phyloP scores from a whole-genome alignment of 2,797 vertebrate species.

The Girardinus metallicus region DNA sequence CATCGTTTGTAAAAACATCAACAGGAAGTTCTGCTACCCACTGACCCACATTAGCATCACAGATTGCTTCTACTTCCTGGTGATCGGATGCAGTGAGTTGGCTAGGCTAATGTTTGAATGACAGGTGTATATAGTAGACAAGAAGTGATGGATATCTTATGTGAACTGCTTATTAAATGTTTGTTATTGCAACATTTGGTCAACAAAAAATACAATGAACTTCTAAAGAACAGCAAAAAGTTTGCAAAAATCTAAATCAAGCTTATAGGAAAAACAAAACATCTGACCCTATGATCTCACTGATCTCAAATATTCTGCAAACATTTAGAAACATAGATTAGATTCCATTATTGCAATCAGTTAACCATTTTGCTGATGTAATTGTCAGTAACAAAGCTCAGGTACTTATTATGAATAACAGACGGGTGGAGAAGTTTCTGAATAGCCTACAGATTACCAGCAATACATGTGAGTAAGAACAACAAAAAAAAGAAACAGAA shows the following conservation, averaged over 20 bases:
- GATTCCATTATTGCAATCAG: not conserved
- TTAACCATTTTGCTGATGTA: not conserved
- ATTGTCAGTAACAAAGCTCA: not conserved
- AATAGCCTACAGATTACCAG: conserved; percentile 19
- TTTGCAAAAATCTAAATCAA: not conserved
- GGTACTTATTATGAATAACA: not conserved
- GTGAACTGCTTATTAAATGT: not conserved
- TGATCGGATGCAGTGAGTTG: conserved; percentile 37
- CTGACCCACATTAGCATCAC: conserved; percentile 33
- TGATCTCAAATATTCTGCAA: not conserved
- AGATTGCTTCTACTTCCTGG: conserved; percentile 38
- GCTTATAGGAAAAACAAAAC: not conserved
- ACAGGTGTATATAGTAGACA: conserved; percentile 5
- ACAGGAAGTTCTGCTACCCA: conserved; percentile 56
- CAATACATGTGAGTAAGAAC: conserved; percentile 13
- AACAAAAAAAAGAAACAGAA: conserved; percentile 2
- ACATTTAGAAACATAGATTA: not conserved
- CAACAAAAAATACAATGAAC: not conserved
- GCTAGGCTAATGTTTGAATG: conserved; percentile 19
- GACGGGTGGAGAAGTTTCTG: not conserved
- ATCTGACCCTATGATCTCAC: not conserved
- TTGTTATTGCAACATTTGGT: not conserved
- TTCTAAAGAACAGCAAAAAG: not conserved
- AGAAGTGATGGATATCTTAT: not conserved
- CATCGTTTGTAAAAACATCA: conserved; percentile 30